Evolutionary conservation across 2,113 vertebrate species (phyloP), one percentile per base, ranked within the genome.

Genomic region (Bubo scandiacus): DNA sequence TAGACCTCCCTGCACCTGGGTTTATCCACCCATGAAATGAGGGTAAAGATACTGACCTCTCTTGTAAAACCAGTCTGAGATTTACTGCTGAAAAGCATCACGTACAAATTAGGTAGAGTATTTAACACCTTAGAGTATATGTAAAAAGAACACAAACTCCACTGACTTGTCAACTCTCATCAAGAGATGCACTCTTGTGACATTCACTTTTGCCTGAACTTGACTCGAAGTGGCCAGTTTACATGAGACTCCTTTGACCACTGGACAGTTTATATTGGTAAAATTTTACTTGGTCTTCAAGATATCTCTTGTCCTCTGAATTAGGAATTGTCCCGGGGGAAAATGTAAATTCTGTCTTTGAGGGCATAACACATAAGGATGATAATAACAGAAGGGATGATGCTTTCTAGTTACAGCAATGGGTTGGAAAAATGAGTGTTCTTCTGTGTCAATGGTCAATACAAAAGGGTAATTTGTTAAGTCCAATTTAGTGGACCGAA

Each of bases 141-240:
- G 32, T 36, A 73, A 81, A 30, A 70, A 26, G 14, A 74, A 15
- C 32, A 73, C n/a, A 74, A 52, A 86, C 29, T 71, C 42, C 26
- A 75, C 5, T 29, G 30, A 32, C 47, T 63, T 75, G 29, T 74
- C 67, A 81, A 8, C 11, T 74, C 11, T 47, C 20, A 18, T 2
- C 1, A 2, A 78, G 34, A 82, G 43, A 49, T 0, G 0, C 2
- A 5, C 11, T 66, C 26, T 52, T 51, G 29, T 29, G 71, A n/a
- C 29, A 51, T n/a, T 38, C n/a, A 19, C 4, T 40, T 75, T 40
- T 58, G 29, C 22, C 22, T 88, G 67, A 90, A 81, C 40, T 70
- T 6, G 36, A 66, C 25, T 49, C 11, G 22, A 62, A 78, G 7
- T 12, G 19, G 38, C 22, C 29, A 78, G 29, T 65, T 85, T 29